Percentiles rank a stretch among this genome's conserved stretches.
These are phyloP conservation scores for Sciaenops ocellatus DNA, from an alignment of 2,797 vertebrate genomes.

Conservation along the genomic window DNA sequence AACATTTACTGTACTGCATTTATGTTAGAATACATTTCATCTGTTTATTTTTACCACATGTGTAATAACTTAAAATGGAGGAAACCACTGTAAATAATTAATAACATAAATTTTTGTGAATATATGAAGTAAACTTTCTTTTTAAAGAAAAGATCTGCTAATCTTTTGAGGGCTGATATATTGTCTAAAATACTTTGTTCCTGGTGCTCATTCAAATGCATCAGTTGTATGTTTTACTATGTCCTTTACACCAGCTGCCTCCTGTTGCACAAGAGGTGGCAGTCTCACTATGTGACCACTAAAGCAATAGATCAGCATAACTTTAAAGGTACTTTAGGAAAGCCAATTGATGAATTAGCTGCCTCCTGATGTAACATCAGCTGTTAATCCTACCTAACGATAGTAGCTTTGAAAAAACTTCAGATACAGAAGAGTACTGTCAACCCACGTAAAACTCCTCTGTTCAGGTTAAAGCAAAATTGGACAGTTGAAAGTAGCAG, in stretches of 20 bases:
- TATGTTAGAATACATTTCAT: constrained; percentile 14
- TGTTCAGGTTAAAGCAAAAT: neutral
- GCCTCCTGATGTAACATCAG: neutral
- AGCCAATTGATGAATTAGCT: neutral
- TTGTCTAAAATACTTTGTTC: constrained; percentile 17
- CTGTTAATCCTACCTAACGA: neutral
- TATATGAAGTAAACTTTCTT: constrained; percentile 14
- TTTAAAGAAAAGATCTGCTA: neutral
- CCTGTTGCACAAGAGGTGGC: constrained; percentile 6
- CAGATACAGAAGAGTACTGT: neutral
- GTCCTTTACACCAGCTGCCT: constrained; percentile 10
- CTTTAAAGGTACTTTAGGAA: constrained; percentile 18
- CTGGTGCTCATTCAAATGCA: constrained; percentile 47
- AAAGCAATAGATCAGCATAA: constrained; percentile 14
- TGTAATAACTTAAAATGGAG: constrained; percentile 35
- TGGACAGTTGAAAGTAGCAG: neutral
- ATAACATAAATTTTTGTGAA: constrained; percentile 8
- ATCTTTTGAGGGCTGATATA: constrained; percentile 10
- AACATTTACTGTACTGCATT: constrained; percentile 23
- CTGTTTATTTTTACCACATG: constrained; percentile 34
- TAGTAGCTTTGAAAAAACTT: neutral
- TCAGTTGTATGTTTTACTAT: constrained; percentile 1
- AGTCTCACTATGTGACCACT: constrained; percentile 27
- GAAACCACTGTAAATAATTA: constrained; percentile 54
- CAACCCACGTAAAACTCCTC: neutral